phyloP scores from a whole-genome alignment of 2,888 invertebrate genomes.

The Elmis aenea region DNA sequence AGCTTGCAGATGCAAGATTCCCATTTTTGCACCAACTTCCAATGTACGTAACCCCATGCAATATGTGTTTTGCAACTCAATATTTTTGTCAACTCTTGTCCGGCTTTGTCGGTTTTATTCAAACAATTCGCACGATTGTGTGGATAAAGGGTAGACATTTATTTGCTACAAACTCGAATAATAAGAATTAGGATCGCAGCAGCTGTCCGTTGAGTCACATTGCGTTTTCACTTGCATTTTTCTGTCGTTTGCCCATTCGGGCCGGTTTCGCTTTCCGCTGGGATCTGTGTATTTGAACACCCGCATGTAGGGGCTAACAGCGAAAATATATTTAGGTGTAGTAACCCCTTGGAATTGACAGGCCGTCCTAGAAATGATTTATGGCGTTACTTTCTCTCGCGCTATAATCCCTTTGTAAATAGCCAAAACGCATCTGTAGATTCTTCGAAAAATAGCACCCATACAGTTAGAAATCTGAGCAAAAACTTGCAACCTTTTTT shows the following conservation, averaged over 20 bases:
- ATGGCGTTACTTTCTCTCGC: not conserved
- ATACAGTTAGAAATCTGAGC: too few relatives aligned
- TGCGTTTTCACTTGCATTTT: constrained; percentile 10
- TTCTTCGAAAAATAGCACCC: too few relatives aligned
- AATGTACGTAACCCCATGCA: not conserved
- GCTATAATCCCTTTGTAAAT: not conserved
- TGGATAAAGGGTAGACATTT: constrained; percentile 15
- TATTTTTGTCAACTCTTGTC: constrained; percentile 8
- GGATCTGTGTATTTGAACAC: constrained; percentile 13
- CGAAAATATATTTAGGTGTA: constrained; percentile 8
- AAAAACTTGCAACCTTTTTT: too few relatives aligned
- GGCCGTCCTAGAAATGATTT: constrained; percentile 7
- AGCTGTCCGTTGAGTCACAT: constrained; percentile 16
- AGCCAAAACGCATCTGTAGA: too few relatives aligned
- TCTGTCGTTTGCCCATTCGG: too few relatives aligned
- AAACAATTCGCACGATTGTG: constrained; percentile 6
- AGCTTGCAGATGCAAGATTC: constrained; percentile 5
- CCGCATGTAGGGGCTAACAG: constrained; percentile 15
- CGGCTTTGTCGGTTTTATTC: not conserved
- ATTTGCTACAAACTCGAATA: constrained; percentile 14
- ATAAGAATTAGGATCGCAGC: constrained; percentile 8
- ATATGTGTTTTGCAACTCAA: constrained; percentile 11
- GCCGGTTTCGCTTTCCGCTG: constrained; percentile 1
- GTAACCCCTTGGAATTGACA: constrained; percentile 6
- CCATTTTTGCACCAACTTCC: constrained; percentile 1